Percentiles rank a stretch among this genome's conserved stretches.
phyloP scores from a whole-genome alignment of 2,888 invertebrate species.

The Chalcosyrphus nemorum region DNA sequence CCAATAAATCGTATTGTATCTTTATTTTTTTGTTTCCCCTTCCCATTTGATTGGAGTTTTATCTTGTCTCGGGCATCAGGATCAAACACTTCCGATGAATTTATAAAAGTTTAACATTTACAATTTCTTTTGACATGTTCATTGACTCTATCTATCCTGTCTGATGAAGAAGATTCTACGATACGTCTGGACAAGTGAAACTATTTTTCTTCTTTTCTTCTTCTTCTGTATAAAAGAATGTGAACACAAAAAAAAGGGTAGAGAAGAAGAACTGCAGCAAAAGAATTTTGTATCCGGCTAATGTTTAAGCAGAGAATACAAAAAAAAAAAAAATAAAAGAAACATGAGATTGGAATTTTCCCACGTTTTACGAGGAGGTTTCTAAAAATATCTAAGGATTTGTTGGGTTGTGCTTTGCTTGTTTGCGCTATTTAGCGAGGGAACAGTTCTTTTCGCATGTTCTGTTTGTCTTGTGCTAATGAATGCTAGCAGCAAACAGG shows the following conservation, averaged over 20 bases:
- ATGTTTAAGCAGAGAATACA: neutral
- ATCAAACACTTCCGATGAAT: conserved; percentile 47
- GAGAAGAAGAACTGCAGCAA: neutral
- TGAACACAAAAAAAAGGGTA: neutral
- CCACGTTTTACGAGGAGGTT: conserved; percentile 44
- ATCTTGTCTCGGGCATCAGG: neutral
- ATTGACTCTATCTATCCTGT: conserved; percentile 19
- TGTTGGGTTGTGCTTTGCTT: neutral
- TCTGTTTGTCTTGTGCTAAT: neutral
- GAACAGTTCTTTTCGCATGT: neutral
- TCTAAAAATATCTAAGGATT: conserved; percentile 68
- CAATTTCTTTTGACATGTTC: conserved; percentile 43
- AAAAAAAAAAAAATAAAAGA: neutral
- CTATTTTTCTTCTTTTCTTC: neutral
- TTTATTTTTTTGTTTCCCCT: neutral
- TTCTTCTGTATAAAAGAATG: conserved; percentile 1
- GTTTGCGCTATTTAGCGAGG: conserved; percentile 11
- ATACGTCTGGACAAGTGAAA: conserved; percentile 23
- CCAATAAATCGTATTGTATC: neutral
- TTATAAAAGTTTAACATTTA: conserved; percentile 28
- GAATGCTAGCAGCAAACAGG: conserved; percentile 2
- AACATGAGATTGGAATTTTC: conserved; percentile 38
- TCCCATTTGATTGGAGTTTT: neutral
- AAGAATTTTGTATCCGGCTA: conserved; percentile 39
- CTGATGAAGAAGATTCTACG: neutral